Evolutionary conservation across 2,113 vertebrate species (phyloP).

Genomic region (Damaliscus lunatus): DNA sequence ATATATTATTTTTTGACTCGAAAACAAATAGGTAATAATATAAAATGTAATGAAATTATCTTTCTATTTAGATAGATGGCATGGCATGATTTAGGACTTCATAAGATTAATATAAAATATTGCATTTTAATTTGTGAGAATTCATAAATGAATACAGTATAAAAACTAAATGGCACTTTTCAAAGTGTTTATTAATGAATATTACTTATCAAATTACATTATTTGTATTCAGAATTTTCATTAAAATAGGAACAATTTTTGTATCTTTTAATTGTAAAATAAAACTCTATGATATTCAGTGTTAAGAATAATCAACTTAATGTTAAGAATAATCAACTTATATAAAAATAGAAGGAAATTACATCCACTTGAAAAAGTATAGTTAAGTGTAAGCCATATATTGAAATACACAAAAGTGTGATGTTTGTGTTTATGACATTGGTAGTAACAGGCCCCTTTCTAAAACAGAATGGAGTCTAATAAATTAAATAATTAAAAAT

Average conservation of each 20-base stretch:
- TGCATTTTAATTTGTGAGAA: neutral
- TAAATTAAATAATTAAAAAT: neutral
- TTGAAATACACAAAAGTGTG: neutral
- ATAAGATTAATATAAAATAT: neutral
- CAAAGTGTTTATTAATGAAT: neutral
- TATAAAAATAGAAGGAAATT: neutral
- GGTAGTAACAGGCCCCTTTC: neutral
- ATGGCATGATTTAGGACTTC: neutral
- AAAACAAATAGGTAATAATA: neutral
- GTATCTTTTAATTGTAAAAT: neutral
- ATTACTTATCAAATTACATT: neutral
- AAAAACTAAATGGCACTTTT: neutral
- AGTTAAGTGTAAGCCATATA: neutral
- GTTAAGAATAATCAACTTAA: neutral
- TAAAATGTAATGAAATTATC: neutral
- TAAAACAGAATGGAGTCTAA: neutral
- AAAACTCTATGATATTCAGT: neutral
- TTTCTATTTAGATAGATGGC: neutral
- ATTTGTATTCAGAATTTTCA: neutral
- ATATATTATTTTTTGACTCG: neutral
- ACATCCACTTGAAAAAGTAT: neutral
- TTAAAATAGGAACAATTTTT: neutral
- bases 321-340: neutral
- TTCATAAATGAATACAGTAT: neutral
- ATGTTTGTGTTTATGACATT: neutral